Evolutionary conservation across 2,797 vertebrate species (phyloP).

Genomic region (Sebastes taczanowskii): DNA sequence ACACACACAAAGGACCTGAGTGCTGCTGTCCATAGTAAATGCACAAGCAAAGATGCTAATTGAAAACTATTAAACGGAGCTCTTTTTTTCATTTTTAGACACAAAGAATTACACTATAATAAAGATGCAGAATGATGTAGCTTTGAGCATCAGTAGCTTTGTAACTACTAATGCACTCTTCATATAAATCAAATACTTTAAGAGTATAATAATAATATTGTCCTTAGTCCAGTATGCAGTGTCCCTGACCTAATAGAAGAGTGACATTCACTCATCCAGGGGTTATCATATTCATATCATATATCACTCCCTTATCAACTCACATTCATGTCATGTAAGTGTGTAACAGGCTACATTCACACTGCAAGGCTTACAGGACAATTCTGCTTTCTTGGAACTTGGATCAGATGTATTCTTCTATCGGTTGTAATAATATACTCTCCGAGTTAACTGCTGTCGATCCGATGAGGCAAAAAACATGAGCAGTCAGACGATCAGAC

Average conservation of each 20-base stretch:
- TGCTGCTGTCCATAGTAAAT: neutral
- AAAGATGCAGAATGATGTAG: neutral
- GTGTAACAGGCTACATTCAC: conserved; percentile 19
- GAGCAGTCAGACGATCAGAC: neutral
- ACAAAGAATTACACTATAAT: neutral
- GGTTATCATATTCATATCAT: conserved; percentile 21
- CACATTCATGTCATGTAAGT: neutral
- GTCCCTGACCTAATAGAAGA: neutral
- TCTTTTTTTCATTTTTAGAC: neutral
- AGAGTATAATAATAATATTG: neutral
- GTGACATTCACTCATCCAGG: neutral
- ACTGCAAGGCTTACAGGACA: neutral
- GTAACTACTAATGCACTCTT: neutral
- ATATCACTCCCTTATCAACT: neutral
- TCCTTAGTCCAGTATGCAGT: neutral
- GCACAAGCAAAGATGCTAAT: neutral
- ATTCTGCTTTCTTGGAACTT: neutral
- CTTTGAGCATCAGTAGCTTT: conserved; percentile 1
- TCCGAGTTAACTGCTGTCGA: neutral
- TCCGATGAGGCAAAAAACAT: neutral
- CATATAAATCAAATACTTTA: neutral
- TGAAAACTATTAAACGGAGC: conserved; percentile 4
- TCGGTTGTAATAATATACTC: neutral
- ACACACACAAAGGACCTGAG: neutral
- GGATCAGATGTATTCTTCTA: neutral